Evolutionary conservation across 1,140 invertebrate species (phyloP), one percentile per base, ranked within the genome.

Genomic region (Procambarus virginalis): DNA sequence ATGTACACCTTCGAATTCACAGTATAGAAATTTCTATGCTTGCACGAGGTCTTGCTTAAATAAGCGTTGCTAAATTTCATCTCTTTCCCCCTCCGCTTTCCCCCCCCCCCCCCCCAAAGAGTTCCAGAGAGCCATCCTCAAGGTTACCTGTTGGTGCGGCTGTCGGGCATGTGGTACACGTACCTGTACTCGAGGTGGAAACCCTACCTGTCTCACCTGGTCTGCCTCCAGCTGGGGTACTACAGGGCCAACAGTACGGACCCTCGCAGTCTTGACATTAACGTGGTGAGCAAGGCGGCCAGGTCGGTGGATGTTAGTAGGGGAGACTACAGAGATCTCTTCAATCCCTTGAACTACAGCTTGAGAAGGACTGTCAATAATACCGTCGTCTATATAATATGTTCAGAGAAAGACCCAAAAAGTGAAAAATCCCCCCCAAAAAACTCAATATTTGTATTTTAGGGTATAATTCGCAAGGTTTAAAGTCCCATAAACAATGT

Each of bases 121-220:
- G 48, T 73, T 8, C 77, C 86, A 4, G 64, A 70, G 58, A 81
- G 2, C 46, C 64, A 22, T 8, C 78, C 77, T 22, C 60, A 51
- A 55, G 86, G 86, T 10, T 87, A 55, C 48, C 22, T 87, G 55
- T 20, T 81, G 14, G 58, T 87, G 46, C 77, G 86, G 46, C 60
- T 87, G 2, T 22, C 34, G 2, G 86, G 86, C 2, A 70, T 14
- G 14, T 87, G 86, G 86, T 87, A 73, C 68, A 87, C 86, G 5
- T 87, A 81, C 48, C 46, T 81, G 12, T 87, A 81, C 64, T 17
- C n/a, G 5, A 73, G 49, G 22, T 87, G 86, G 86, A 12, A 87
- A n/a, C 80, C 20, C 2, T 81, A 81, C 48, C 60, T 87, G 2
- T 87, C 86, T 5, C 86, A 87, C 79, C 49, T 87, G 58, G 79